Base-by-base conservation (phyloP, 2,888 invertebrate species). In the Hyposoter didymator region DNA sequence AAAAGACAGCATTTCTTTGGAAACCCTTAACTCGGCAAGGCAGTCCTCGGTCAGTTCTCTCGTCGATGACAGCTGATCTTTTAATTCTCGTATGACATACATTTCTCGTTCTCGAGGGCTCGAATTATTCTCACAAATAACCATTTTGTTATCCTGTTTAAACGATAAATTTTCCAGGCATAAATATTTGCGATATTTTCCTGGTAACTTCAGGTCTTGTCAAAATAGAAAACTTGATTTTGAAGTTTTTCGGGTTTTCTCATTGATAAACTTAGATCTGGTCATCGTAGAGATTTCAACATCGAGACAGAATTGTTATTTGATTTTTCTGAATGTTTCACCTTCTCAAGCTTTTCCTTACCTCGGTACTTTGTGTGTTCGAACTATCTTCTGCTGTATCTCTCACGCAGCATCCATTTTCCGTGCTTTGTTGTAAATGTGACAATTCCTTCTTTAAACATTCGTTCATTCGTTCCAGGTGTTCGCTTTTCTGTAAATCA, bases 1-100 rank as follows among this genome's bases (percentile, higher is more conserved):
- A 64, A 80, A 84, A 32, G 82, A 82, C 22, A 90, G 75, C 45
- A 90, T 88, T 81, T 92, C 89, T 64, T 89, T 90, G 6, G 90
- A 89, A n/a, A 78, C 81, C 49, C 88, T 86, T 12, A 91, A 86
- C 79, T 91, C 90, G 0, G 82, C 84, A 32, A 89, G 81, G 82
- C 87, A 90, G 28, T 88, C 88, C 70, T 89, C 85, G 0, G 84
- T 81, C 45, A 89, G 75, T 70, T 89, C 84, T 67, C 90, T 88
- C 45, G 87, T 89, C 43, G 62, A 69, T 14, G 87, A 49, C 32
- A 91, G 85, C 84, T 89, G 90, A 39, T 89, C 87, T 52, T 88
- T 87, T 39, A 91, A 85, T 62, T 88, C 78, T 67, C 89, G 85
- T n/a, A 90, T 90, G 22, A 84, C 84, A 39, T 85, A 76, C 39